Base-by-base conservation (phyloP, 2,113 vertebrate genomes). In the Pangasianodon hypophthalmus region DNA sequence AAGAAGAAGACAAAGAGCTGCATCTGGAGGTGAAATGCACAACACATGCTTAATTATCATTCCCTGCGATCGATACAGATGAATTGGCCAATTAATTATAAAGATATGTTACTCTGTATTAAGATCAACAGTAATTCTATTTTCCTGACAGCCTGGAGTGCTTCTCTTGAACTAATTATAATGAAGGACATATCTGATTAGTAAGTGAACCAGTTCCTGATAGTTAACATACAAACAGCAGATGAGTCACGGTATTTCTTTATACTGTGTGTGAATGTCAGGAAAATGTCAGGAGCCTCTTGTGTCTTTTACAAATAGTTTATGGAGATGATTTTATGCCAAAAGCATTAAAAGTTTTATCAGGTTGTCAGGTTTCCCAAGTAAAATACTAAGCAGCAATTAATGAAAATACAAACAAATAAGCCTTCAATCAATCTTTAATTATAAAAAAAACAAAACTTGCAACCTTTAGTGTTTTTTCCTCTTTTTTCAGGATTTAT, bases 1-100 rank as follows among this genome's bases (percentile, higher is more conserved):
- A n/a, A 11, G 16, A 41, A 19, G 37, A 73, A 87, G 85, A 58
- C 37, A 54, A 14, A 54, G 46, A 86, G 52, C 24, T 75, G 32
- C 52, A 54, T 50, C 32, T 24, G 37, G 58, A 81, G 60, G 73
- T 89, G 18, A 86, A 64, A 75, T 14, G 46, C 24, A 69, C 67
- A 85, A 69, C 46, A 67, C 16, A 26, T 54, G 79, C 64, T 90
- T 86, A 90, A 86, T 90, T 90, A 90, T 90, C 75, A 69, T 46
- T 67, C 79, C 11, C n/a, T 64, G 52, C 73, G 48, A 56, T 62
- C 67, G 71, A 88, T 86, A 69, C 46, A 86, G 37, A 77, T 50
- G 29, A 60, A 91, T 44, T 80, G 24, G 26, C 14, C 21, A 48
- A 85, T 91, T 88, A 86, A 86, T 88, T 88, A 86, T 71, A 37